These are phyloP conservation scores for Sarcophaga rosellei DNA, from an alignment of 2,888 invertebrate species.

Conservation along the genomic window DNA sequence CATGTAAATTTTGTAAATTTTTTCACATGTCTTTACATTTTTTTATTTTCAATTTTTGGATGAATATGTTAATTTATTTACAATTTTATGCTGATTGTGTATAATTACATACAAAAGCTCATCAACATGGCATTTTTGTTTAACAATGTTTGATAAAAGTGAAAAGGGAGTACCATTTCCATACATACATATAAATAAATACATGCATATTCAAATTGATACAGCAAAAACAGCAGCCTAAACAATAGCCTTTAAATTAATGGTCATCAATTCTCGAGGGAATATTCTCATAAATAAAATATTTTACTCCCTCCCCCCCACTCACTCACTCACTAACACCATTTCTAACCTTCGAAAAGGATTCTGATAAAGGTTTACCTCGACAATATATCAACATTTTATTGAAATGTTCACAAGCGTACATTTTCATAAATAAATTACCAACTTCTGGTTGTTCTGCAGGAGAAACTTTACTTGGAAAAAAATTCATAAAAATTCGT, in stretches of 20 bases:
- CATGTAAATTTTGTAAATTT: not conserved
- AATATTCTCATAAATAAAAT: constrained; percentile 26
- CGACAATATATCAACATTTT: constrained; percentile 15
- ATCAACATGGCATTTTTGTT: constrained; percentile 18
- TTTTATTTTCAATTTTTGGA: not conserved
- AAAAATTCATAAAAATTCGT: not conserved
- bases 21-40: not conserved
- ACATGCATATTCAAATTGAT: not conserved
- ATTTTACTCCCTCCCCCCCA: not conserved
- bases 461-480: not conserved
- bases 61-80: constrained; percentile 44
- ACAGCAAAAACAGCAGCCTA: not conserved
- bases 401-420: not conserved
- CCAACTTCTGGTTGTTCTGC: not conserved
- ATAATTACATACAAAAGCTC: constrained; percentile 48
- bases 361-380: not conserved
- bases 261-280: constrained; percentile 29
- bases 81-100: constrained; percentile 63
- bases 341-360: not conserved
- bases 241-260: constrained; percentile 50
- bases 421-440: not conserved
- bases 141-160: constrained; percentile 11
- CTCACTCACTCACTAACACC: not conserved
- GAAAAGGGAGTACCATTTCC: not conserved
- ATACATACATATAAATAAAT: not conserved